phyloP scores from a whole-genome alignment of 2,888 invertebrate genomes.

The Pardosa pseudoannulata region DNA sequence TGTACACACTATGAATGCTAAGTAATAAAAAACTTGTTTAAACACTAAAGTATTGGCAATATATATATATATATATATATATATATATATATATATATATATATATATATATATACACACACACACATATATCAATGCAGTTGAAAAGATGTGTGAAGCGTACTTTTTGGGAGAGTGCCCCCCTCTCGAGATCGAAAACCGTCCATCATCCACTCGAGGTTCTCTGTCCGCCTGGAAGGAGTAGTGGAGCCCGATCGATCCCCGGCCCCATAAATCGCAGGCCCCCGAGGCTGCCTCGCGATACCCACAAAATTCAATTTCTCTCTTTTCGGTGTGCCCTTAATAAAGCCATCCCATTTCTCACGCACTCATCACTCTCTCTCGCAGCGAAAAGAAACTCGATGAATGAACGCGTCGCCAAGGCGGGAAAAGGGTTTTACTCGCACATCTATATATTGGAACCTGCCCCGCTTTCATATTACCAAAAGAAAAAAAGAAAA shows the following conservation, averaged over 20 bases:
- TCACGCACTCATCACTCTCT: neutral
- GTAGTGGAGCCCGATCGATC: neutral
- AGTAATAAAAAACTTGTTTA: too few relatives aligned
- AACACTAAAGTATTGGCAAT: too few relatives aligned
- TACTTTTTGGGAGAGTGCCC: too few relatives aligned
- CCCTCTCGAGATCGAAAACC: too few relatives aligned
- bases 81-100: too few relatives aligned
- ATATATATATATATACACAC: too few relatives aligned
- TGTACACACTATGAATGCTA: too few relatives aligned
- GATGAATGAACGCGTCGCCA: neutral
- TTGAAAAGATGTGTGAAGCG: too few relatives aligned
- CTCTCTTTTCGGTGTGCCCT: neutral
- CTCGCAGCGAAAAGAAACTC: neutral
- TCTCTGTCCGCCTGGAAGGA: too few relatives aligned
- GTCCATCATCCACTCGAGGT: too few relatives aligned
- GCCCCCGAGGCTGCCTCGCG: neutral
- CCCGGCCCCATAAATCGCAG: neutral
- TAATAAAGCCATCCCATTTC: constrained; percentile 14
- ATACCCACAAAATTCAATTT: neutral
- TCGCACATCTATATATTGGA: neutral
- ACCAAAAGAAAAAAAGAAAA: neutral
- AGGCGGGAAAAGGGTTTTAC: neutral
- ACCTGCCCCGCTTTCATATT: neutral
- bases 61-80: too few relatives aligned
- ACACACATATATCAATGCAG: too few relatives aligned